A percentile compares a stretch with the other conserved stretches of the same genome.
phyloP scores from a whole-genome alignment of 2,113 vertebrate genomes.

The Paratilapia polleni region DNA sequence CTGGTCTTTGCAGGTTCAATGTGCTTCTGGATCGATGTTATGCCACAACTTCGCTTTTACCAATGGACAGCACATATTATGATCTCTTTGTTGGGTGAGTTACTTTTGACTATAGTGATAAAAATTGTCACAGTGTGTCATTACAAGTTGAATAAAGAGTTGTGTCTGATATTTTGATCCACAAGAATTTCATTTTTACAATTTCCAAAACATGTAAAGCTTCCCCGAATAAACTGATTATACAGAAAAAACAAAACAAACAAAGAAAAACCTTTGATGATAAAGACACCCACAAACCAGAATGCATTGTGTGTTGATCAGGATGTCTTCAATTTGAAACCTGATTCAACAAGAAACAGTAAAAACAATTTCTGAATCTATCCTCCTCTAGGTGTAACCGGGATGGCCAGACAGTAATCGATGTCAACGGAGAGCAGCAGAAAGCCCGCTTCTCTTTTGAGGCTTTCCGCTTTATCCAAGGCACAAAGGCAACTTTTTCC shows the following conservation, averaged over 20 bases:
- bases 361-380: neutral
- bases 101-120: neutral
- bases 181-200: too few relatives aligned
- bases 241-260: too few relatives aligned
- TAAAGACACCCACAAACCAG: too few relatives aligned
- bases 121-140: neutral
- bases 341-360: too few relatives aligned
- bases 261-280: too few relatives aligned
- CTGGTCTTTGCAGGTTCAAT: slow-evolving; percentile 64
- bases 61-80: slow-evolving; percentile 37
- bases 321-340: neutral
- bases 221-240: too few relatives aligned
- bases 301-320: too few relatives aligned
- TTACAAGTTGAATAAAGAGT: too few relatives aligned
- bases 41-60: slow-evolving; percentile 58
- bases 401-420: slow-evolving; percentile 72
- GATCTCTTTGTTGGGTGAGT: slow-evolving; percentile 81
- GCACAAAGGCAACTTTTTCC: slow-evolving; percentile 37
- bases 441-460: slow-evolving; percentile 78
- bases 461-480: slow-evolving; percentile 75
- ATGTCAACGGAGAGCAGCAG: slow-evolving; percentile 65
- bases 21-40: slow-evolving; percentile 78
- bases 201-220: too few relatives aligned
- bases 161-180: too few relatives aligned
- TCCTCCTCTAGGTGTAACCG: slow-evolving; percentile 65